A percentile compares a stretch with the other conserved stretches of the same genome.
phyloP scores from a whole-genome alignment of 2,888 invertebrate species.

The Conops quadrifasciatus region DNA sequence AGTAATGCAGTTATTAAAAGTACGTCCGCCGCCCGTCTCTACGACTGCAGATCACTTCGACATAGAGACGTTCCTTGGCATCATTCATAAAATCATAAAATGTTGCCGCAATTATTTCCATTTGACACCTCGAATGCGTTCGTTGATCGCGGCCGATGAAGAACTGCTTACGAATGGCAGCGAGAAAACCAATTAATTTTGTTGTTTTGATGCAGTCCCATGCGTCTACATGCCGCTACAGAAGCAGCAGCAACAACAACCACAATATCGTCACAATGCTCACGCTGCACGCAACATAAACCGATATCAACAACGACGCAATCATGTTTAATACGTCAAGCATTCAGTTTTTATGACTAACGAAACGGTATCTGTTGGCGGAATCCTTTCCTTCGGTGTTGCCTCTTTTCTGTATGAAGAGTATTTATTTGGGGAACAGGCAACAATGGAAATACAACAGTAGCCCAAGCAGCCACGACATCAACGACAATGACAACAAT shows the following conservation, averaged over 20 bases:
- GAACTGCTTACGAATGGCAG: no score
- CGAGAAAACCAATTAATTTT: slow-evolving; percentile 19
- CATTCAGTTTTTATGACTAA: not conserved
- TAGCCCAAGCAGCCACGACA: slow-evolving; percentile 2
- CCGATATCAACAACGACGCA: slow-evolving; percentile 7
- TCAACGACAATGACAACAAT: not conserved
- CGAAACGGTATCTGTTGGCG: slow-evolving; percentile 1
- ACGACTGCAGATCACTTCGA: no score
- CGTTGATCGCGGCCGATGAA: no score
- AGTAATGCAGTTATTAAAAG: no score
- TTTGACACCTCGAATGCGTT: no score
- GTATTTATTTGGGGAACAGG: not conserved
- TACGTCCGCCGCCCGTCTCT: no score
- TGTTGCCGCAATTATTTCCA: no score
- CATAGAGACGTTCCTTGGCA: no score
- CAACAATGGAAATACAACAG: not conserved
- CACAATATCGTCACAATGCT: not conserved
- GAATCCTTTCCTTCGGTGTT: not conserved
- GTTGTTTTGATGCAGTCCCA: slow-evolving; percentile 12
- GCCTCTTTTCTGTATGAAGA: not conserved
- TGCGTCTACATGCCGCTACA: not conserved
- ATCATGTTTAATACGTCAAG: slow-evolving; percentile 22
- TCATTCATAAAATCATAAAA: no score
- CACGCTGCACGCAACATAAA: not conserved
- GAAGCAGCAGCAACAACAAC: not conserved